A percentile compares a stretch with the other conserved stretches of the same genome.
These are phyloP conservation scores for Deroplatys truncata DNA, from an alignment of 2,888 invertebrate species.

Conservation along the genomic window DNA sequence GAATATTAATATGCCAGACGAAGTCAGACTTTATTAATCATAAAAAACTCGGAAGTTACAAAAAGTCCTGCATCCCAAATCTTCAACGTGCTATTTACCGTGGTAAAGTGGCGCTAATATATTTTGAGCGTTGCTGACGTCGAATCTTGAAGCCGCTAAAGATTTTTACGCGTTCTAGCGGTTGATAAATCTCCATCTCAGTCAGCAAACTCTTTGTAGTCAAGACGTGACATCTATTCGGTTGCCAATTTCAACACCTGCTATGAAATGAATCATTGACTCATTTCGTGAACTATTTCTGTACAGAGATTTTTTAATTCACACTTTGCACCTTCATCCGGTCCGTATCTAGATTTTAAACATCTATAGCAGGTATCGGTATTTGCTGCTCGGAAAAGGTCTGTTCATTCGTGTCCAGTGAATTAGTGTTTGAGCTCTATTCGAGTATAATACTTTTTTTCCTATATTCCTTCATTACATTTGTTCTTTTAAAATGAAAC, in stretches of 20 bases:
- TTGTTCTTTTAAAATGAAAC: too few relatives aligned
- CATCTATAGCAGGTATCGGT: too few relatives aligned
- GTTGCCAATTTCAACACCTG: background rate
- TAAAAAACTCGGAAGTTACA: background rate
- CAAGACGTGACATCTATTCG: background rate
- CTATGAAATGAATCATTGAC: background rate
- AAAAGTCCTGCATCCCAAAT: background rate
- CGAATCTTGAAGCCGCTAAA: background rate
- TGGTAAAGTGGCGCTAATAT: background rate
- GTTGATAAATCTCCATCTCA: background rate
- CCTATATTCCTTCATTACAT: too few relatives aligned
- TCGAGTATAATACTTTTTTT: too few relatives aligned
- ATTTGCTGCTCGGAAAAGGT: too few relatives aligned
- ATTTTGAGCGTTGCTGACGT: background rate
- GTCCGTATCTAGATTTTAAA: too few relatives aligned
- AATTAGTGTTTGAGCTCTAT: too few relatives aligned
- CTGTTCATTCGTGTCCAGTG: too few relatives aligned
- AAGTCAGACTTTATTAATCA: background rate
- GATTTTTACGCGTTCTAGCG: background rate
- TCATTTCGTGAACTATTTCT: background rate
- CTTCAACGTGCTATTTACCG: background rate
- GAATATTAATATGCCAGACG: background rate
- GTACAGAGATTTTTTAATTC: background rate
- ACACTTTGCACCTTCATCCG: background rate
- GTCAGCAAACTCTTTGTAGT: background rate